These are phyloP conservation scores for Choloepus hoffmanni DNA, from an alignment of 2,113 vertebrate genomes.

Conservation along the genomic window DNA sequence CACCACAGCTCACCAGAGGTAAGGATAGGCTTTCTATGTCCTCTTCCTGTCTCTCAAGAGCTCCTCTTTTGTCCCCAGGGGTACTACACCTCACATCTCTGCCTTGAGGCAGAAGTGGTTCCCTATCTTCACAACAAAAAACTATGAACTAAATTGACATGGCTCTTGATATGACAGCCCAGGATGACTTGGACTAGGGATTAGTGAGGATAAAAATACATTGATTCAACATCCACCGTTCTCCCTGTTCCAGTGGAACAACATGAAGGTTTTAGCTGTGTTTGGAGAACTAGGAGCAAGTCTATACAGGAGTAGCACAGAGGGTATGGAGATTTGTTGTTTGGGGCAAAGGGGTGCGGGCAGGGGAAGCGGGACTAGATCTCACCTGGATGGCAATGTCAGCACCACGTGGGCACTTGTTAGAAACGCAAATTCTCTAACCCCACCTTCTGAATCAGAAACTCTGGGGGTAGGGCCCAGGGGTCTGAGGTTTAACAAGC, in stretches of 20 bases:
- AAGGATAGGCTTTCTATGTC: neutral
- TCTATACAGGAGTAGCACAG: neutral
- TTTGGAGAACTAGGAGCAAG: neutral
- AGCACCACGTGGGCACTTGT: neutral
- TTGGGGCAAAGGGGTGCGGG: neutral
- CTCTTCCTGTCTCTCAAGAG: neutral
- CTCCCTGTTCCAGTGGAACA: neutral
- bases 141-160: neutral
- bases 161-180: neutral
- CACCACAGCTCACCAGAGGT: neutral
- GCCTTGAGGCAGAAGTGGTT: neutral
- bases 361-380: neutral
- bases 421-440: neutral
- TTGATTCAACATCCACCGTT: neutral
- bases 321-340: no score
- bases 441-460: neutral
- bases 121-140: neutral
- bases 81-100: neutral
- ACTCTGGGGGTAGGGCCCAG: neutral
- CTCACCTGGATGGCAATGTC: neutral
- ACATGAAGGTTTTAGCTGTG: neutral
- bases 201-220: neutral
- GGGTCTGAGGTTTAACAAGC: neutral
- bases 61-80: neutral
- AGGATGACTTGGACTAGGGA: neutral